Evolutionary conservation across 2,888 invertebrate genomes (phyloP), one percentile per base, ranked within the genome.

Genomic region (Pogonocherus hispidulus): DNA sequence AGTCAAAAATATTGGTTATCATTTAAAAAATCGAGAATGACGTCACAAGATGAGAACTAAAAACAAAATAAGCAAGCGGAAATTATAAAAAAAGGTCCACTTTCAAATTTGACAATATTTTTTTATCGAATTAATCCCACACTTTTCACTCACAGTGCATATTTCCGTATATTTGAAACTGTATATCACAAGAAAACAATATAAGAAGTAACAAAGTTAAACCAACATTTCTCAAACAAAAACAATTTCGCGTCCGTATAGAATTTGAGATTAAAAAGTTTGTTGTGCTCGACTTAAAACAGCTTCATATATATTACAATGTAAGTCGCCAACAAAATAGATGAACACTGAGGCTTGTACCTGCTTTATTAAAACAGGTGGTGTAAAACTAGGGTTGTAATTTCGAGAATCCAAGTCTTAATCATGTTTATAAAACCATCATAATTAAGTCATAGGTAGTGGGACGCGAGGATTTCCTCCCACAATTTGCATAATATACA

Each of bases 331-430:
- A 46, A 32, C 47, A 59, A 47, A 59, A 47, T 59, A 47, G 32
- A 47, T 23, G 59, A 16, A 5, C 5, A 41, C 55, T 41, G 27
- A 18, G 23, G 18, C 2, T 27, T 32, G n/a, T 47, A 18, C 32
- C 32, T 27, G 8, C 8, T 27, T 54, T 35, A 54, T 35, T 54
- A 35, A 54, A 54, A 35, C 54, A 54, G 54, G 54, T 54, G 54
- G 20, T 54, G 5, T 35, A 18, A 35, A 35, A 32, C 32, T 16
- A 18, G 35, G 3, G 35, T 35, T 54, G 54, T 54, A 41, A 41
- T 41, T 57, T 41, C n/a, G 41, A 9, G 23, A 41, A 57, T 57
- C 57, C 57, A n/a, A n/a, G 22, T n/a, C 22, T 57, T 57, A 44
- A 57, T 44, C 22, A 23, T 44, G 44, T 57, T 57, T 57, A 57